A percentile compares a stretch with the other conserved stretches of the same genome.
Conservation (phyloP, 2,888 invertebrate genomes). For the Melangyna quadrimaculata region DNA sequence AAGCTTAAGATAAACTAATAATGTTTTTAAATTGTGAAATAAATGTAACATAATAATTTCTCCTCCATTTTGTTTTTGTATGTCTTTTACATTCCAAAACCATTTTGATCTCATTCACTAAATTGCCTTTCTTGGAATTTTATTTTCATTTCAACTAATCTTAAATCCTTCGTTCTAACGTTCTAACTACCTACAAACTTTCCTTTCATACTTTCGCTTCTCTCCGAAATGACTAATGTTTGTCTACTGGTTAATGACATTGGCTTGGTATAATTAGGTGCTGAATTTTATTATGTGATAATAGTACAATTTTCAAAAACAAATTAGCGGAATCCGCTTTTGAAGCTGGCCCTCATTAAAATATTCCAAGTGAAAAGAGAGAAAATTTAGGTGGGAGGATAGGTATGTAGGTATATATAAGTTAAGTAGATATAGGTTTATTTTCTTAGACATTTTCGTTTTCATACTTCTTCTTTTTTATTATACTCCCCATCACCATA, state of each 20-base stretch:
- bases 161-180: not conserved
- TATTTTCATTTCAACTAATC: not conserved
- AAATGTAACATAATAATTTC: too few species aligned
- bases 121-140: not conserved
- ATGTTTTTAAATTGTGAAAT: too few species aligned
- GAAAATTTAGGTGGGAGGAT: not conserved
- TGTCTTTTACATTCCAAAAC: not conserved
- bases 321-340: conserved; percentile 63
- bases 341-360: conserved; percentile 39
- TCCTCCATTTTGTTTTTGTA: too few species aligned
- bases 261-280: conserved; percentile 62
- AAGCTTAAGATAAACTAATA: too few species aligned
- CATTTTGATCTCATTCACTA: not conserved
- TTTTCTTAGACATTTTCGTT: not conserved
- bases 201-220: not conserved
- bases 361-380: not conserved
- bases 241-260: conserved; percentile 44
- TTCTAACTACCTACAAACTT: not conserved
- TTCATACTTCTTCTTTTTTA: not conserved
- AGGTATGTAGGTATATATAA: not conserved
- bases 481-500: not conserved
- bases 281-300: conserved; percentile 66
- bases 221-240: conserved; percentile 45
- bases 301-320: conserved; percentile 60
- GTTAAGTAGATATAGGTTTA: not conserved